These are phyloP conservation scores for Actinopyga echinites DNA, from an alignment of 53 echinoderm and acorn worm species.

Conservation along the genomic window DNA sequence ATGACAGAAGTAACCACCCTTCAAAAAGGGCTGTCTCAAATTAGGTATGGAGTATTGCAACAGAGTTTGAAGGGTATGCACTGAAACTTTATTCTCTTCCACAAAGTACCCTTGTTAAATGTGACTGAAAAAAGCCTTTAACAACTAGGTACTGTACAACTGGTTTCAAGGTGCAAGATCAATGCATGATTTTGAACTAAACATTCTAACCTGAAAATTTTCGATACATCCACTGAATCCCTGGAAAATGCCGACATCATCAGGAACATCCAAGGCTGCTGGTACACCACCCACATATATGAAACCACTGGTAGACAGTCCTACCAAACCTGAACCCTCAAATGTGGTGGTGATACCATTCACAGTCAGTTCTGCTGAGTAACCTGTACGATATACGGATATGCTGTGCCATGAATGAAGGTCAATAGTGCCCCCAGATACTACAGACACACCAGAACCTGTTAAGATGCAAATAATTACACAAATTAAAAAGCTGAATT, in stretches of 20 bases:
- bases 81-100: too few species aligned
- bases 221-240: conserved; percentile 86
- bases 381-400: conserved; percentile 60
- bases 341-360: conserved; percentile 52
- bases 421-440: conserved; percentile 65
- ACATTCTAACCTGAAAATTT: conserved; percentile 66
- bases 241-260: conserved; percentile 62
- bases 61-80: too few species aligned
- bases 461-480: too few species aligned
- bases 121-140: too few species aligned
- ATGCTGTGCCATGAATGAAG: conserved; percentile 77
- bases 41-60: too few species aligned
- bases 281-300: conserved; percentile 77
- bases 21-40: too few species aligned
- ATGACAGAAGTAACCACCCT: too few species aligned
- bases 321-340: conserved; percentile 65
- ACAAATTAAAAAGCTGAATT: too few species aligned
- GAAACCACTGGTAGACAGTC: conserved; percentile 57
- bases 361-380: conserved; percentile 70
- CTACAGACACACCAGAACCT: conserved; percentile 64
- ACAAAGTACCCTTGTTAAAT: too few species aligned
- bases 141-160: too few species aligned
- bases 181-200: not conserved
- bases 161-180: too few species aligned
- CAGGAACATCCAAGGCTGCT: conserved; percentile 44